These are phyloP conservation scores for Leptopilina clavipes DNA, from an alignment of 1,140 invertebrate genomes.

Conservation along the genomic window DNA sequence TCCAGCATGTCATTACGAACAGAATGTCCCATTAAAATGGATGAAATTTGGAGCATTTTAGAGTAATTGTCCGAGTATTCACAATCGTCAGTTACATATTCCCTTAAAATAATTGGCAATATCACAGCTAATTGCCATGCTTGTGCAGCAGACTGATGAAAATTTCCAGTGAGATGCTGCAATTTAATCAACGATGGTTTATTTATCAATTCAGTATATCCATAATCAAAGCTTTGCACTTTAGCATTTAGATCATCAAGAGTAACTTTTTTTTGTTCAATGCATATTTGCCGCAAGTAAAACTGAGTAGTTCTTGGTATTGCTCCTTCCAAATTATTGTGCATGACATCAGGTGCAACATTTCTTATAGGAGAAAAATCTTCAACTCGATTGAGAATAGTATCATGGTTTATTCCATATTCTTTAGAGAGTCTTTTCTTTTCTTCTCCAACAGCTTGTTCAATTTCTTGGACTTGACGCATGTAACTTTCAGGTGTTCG, in stretches of 20 bases:
- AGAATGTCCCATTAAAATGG: not conserved
- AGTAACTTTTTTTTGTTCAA: slow-evolving; percentile 7
- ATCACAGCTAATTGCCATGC: not conserved
- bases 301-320: slow-evolving; percentile 34
- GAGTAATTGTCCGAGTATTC: not conserved
- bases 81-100: not conserved
- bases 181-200: not conserved
- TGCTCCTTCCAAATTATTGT: slow-evolving; percentile 38
- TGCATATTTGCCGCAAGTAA: slow-evolving; percentile 25
- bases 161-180: not conserved
- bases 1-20: not conserved
- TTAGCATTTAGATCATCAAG: slow-evolving; percentile 35
- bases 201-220: slow-evolving; percentile 2
- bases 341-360: slow-evolving; percentile 37
- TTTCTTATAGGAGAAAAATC: not conserved
- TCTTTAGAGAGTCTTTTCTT: not conserved
- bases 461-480: not conserved
- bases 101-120: not conserved
- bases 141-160: slow-evolving; percentile 29
- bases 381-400: not conserved
- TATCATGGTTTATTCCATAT: not conserved
- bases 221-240: not conserved
- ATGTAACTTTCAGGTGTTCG: not conserved
- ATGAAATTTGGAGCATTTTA: not conserved
- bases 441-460: not conserved